A percentile compares a stretch with the other conserved stretches of the same genome.
Conservation (phyloP, 1,140 invertebrate genomes). For the Mamestra configurata region DNA sequence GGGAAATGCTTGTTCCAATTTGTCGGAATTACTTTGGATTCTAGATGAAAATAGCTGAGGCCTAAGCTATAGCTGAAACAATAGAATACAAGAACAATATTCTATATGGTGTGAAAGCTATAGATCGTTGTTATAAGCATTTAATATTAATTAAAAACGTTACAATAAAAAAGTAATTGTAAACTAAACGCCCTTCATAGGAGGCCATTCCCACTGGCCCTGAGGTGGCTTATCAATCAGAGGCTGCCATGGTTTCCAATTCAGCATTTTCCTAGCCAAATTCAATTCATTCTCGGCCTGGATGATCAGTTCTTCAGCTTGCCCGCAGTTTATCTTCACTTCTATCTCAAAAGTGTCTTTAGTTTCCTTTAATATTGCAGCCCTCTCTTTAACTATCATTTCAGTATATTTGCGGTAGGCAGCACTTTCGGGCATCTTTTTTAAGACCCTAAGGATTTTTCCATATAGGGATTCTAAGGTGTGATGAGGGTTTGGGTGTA, state of each 20-base stretch:
- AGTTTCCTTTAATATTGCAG: constrained; percentile 91
- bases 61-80: no score
- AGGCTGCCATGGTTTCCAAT: constrained; percentile 98
- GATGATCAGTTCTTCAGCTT: constrained; percentile 97
- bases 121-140: background rate
- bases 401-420: constrained; percentile 96
- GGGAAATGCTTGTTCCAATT: background rate
- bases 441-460: constrained; percentile 93
- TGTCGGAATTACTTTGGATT: no score
- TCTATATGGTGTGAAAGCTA: no score
- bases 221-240: constrained; percentile 91
- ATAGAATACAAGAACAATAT: no score
- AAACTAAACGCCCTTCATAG: constrained; percentile 75
- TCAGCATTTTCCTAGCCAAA: constrained; percentile 95
- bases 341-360: constrained; percentile 91
- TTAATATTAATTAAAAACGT: background rate
- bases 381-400: constrained; percentile 93
- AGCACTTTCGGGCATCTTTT: constrained; percentile 94
- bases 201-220: constrained; percentile 98
- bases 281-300: constrained; percentile 96
- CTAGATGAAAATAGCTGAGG: no score
- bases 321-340: constrained; percentile 95
- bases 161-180: background rate
- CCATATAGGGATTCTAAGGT: constrained; percentile 93
- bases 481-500: constrained; percentile 93